Conservation (phyloP, 2,113 vertebrate species). For the Leuciscus idus region DNA sequence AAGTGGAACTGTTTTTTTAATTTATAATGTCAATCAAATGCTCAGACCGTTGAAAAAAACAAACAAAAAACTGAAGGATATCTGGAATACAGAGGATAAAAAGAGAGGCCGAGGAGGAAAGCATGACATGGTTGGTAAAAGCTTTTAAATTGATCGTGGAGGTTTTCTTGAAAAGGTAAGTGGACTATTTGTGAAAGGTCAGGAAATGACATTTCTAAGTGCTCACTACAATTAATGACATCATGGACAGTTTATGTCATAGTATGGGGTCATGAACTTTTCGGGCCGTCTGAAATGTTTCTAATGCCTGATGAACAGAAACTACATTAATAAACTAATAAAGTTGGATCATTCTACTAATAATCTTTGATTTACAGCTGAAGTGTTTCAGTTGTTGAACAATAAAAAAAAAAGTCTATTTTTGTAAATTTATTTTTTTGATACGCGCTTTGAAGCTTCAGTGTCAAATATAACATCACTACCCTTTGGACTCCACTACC, state of each 20-base stretch:
- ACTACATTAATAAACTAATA: background rate
- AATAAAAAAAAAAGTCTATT: background rate
- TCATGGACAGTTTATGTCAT: background rate
- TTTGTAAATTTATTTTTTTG: too few relatives aligned
- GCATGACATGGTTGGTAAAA: constrained; percentile 15
- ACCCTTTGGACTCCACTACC: too few relatives aligned
- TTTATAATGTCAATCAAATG: constrained; percentile 29
- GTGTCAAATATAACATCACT: too few relatives aligned
- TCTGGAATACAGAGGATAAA: background rate
- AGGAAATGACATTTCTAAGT: constrained; percentile 17
- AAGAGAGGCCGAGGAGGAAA: background rate
- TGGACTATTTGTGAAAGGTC: constrained; percentile 21
- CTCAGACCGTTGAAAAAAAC: background rate
- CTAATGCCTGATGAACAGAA: background rate
- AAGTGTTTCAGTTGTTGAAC: background rate
- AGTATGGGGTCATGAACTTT: background rate
- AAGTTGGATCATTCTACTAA: background rate
- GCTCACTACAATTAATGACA: background rate
- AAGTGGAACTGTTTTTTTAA: constrained; percentile 35
- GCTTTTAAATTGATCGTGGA: constrained; percentile 18
- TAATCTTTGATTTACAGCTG: background rate
- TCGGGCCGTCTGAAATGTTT: background rate
- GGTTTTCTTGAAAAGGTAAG: constrained; percentile 12
- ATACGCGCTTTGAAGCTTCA: too few relatives aligned
- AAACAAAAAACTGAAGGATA: background rate